Base-by-base conservation (phyloP, 1,140 invertebrate species). In the Aphelenchoides besseyi region DNA sequence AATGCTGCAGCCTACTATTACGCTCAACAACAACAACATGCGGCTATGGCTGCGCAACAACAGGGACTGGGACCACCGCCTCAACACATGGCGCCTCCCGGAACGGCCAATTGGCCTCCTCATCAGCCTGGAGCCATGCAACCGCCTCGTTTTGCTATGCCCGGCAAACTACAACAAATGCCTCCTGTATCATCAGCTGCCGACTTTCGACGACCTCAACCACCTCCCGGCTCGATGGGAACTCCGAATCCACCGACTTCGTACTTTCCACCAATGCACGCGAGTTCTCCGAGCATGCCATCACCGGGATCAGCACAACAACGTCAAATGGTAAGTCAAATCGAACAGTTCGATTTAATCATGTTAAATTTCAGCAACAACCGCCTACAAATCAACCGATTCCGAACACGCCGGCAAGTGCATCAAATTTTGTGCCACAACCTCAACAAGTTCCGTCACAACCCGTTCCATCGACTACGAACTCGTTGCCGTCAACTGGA, bases 1-100 rank as follows among this genome's bases (percentile, higher is more conserved):
- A 69, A 70, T 35, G 57, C 59, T 16, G 55, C 74, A 8, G 69
- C 72, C 68, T 74, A 74, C 74, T 77, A 73, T 32, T 16, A 18
- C 16, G 28, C 28, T 16, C 59, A 53, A 37, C 72, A 77, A 70
- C 72, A 74, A 59, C 5, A 59, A 59, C 5, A 59, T 33, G 55
- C 71, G 33, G 0, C 70, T 5, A 36, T 52, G 66, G 2, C 63
- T 33, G 0, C 73, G 33, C 54, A 36, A n/a, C 71, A 69, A n/a
- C 26, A 36, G 55, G 55, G 55, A 5, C 5, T 59, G 55, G 5
- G 55, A 18, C 55, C 55, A 33, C 55, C 55, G 5, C 55, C 55
- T 33, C 55, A 59, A 8, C 55, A 59, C 55, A 5, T 8, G 18
- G 5, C 26, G 55, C 55, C 55, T 28, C 55, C 5, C 12, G 41